Evolutionary conservation across 53 echinoderm and acorn worm species (phyloP), one percentile per base, ranked within the genome.

Genomic region (Patiria pectinifera): DNA sequence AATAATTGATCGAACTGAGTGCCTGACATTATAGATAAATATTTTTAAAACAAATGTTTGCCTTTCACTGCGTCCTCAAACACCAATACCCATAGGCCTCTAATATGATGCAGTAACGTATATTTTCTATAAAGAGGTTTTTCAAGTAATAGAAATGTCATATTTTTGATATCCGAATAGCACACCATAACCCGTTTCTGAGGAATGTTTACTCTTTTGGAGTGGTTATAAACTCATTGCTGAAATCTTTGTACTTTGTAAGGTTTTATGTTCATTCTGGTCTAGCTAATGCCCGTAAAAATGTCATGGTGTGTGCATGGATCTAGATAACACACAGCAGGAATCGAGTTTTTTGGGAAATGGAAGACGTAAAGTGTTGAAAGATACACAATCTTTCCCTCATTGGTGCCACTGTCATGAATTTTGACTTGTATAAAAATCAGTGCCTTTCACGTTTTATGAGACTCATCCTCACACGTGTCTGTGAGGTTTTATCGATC

Each of bases 191-290:
- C 19, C 74, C 74, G 24, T 74, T 23, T 18, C 24, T 74, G 24
- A 74, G 74, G 74, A 74, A 74, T 74, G 74, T 74, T 74, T 8
- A 24, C 74, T 23, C 22, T 74, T 74, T 74, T 74, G 74, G 74
- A 74, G 24, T 74, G 74, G 24, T 24, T 18, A 74, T 66, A 16
- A 66, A 16, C 66, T 24, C 24, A 74, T 74, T 69, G 69, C 6
- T 69, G 6, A 8, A n/a, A 74, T 74, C 4, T 74, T 74, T 23
- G 74, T 74, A 53, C 53, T 53, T 53, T 53, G 53, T 53, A 53
- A 74, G 21, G 66, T n/a, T 74, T 74, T 23, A 4, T 23, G 19
- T 74, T 8, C 74, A 74, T 2, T 53, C 6, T 53, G 8, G 8
- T 53, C 53, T 53, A 53, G 8, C 5, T 53, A 8, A 53, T 53